Conservation (phyloP, 1,140 invertebrate genomes). For the Drosophila kohkoa region DNA sequence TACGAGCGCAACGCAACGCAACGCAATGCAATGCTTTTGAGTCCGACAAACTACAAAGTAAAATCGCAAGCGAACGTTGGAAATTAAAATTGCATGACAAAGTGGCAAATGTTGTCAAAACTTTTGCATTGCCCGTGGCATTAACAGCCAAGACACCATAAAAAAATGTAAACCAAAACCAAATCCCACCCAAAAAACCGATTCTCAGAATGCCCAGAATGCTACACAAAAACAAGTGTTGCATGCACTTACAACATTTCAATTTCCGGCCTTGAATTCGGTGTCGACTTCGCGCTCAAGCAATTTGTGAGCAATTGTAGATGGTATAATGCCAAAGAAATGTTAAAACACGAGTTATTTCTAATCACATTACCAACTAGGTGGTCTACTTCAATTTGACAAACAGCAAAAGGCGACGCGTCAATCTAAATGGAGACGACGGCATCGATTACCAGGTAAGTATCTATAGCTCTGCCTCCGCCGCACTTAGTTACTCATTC, state of each 20-base stretch:
- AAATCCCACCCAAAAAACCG: not conserved
- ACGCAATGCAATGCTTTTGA: slow-evolving; percentile 33
- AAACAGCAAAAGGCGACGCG: slow-evolving; percentile 2
- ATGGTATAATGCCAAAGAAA: slow-evolving; percentile 12
- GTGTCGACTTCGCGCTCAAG: slow-evolving; percentile 20
- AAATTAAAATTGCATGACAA: slow-evolving; percentile 82
- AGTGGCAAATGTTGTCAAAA: slow-evolving; percentile 80
- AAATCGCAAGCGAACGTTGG: slow-evolving; percentile 52
- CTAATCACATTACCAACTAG: slow-evolving; percentile 65
- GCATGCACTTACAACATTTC: slow-evolving; percentile 50
- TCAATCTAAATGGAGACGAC: slow-evolving; percentile 1
- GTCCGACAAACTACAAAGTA: slow-evolving; percentile 61
- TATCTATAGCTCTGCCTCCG: slow-evolving; percentile 1
- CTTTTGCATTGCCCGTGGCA: slow-evolving; percentile 57
- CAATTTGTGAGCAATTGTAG: slow-evolving; percentile 20
- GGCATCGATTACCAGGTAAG: slow-evolving; percentile 66
- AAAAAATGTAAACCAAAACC: slow-evolving; percentile 16
- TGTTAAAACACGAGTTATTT: slow-evolving; percentile 27
- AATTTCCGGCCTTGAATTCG: slow-evolving; percentile 65
- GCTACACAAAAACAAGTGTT: slow-evolving; percentile 13
- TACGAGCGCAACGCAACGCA: slow-evolving; percentile 56
- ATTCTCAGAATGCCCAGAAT: too few relatives aligned
- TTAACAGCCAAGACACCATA: slow-evolving; percentile 24
- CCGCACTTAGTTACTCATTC: slow-evolving; percentile 11
- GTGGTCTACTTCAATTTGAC: slow-evolving; percentile 39